phyloP scores from a whole-genome alignment of 1,140 invertebrate species.

The Rhyzopertha dominica region DNA sequence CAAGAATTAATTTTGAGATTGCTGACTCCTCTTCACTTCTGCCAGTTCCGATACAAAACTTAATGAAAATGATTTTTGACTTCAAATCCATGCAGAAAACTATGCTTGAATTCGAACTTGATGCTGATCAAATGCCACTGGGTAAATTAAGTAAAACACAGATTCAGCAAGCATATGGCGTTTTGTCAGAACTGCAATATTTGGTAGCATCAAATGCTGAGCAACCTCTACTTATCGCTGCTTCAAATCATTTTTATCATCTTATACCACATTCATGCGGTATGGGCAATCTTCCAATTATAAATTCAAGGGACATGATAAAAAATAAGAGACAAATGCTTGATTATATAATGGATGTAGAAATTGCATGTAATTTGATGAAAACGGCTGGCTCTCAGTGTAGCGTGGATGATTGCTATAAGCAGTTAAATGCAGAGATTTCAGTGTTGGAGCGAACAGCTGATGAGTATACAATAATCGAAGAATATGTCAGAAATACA shows the following conservation, averaged over 20 bases:
- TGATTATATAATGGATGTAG: slow-evolving; percentile 85
- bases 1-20: slow-evolving; percentile 24
- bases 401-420: slow-evolving; percentile 80
- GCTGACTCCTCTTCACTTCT: slow-evolving; percentile 58
- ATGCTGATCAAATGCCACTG: slow-evolving; percentile 93
- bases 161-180: slow-evolving; percentile 75
- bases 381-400: slow-evolving; percentile 54
- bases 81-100: slow-evolving; percentile 84
- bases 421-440: slow-evolving; percentile 78
- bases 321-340: slow-evolving; percentile 83
- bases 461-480: slow-evolving; percentile 69
- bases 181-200: slow-evolving; percentile 73
- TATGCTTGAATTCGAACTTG: slow-evolving; percentile 90
- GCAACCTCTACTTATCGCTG: slow-evolving; percentile 66
- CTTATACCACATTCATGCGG: slow-evolving; percentile 92
- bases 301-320: slow-evolving; percentile 69
- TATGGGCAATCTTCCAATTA: slow-evolving; percentile 70
- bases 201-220: no score
- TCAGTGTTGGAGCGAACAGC: slow-evolving; percentile 61
- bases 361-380: slow-evolving; percentile 85
- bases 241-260: slow-evolving; percentile 76
- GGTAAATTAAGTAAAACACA: slow-evolving; percentile 86
- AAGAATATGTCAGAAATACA: slow-evolving; percentile 75
- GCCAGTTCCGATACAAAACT: slow-evolving; percentile 66
- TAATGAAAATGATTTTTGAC: slow-evolving; percentile 85